Evolutionary conservation across 2,113 vertebrate species (phyloP).

Genomic region (Paralichthys olivaceus): DNA sequence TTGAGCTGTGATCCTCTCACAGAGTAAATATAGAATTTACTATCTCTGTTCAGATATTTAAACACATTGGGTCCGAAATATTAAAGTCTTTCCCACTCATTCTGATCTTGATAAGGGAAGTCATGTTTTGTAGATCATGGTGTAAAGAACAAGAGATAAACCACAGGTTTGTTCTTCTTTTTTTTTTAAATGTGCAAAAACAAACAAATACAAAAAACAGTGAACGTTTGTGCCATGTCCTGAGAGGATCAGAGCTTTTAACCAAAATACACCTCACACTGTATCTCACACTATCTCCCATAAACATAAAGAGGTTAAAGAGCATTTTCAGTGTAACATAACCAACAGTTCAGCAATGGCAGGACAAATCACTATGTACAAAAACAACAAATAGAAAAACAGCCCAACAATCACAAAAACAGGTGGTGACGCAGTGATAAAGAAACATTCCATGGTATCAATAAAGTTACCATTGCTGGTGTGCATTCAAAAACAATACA

Average conservation of each 20-base stretch:
- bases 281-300: background rate
- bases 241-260: conserved; percentile 4
- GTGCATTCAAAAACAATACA: background rate
- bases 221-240: background rate
- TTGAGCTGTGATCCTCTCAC: no score
- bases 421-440: background rate
- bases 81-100: background rate
- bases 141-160: background rate
- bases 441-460: background rate
- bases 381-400: background rate
- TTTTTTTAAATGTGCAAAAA: background rate
- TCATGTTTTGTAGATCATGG: background rate
- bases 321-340: background rate
- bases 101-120: conserved; percentile 4
- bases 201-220: background rate
- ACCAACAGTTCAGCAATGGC: background rate
- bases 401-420: background rate
- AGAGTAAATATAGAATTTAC: background rate
- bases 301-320: background rate
- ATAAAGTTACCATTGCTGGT: background rate
- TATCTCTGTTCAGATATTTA: background rate
- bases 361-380: background rate
- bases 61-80: background rate
- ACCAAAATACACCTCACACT: background rate
- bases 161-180: background rate